Evolutionary conservation across 2,113 vertebrate genomes (phyloP), one percentile per base, ranked within the genome.

Genomic region (Oostethus manadensis): DNA sequence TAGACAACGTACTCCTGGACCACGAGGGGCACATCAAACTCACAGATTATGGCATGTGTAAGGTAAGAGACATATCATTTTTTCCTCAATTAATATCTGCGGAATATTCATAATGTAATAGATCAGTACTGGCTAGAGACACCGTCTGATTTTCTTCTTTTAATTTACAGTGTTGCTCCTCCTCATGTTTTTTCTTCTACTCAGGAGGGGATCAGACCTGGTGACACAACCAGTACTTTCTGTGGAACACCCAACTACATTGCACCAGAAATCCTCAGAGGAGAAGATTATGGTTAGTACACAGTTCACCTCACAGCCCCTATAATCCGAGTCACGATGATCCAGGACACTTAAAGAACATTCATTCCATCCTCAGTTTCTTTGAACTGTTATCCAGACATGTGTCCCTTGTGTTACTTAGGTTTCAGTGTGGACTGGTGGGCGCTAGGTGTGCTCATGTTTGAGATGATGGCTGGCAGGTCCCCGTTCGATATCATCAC

Each of bases 351-450:
- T 33, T 33, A 6, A 33, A 8, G 1, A 33, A 33, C 29, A 7
- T 33, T 33, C 29, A 7, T 33, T 33, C 29, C 29, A 2, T 16
- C n/a, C 13, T 44, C 8, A 23, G 3, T 10, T 26, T 18, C 14
- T 56, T 3, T 13, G 7, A 43, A 43, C 21, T 29, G 10, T 3
- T 9, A 14, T 20, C 29, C 10, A 40, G 42, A 40, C 29, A 3
- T 18, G 26, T 35, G 14, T 54, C 21, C 16, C 40, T 22, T 21
- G 21, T 2, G 18, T 43, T 22, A 33, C 11, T 50, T 87, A 98
- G 97, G 96, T 53, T 98, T 98, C 90, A 98, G 97, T 0, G 97
- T 99, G 83, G 97, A 99, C 88, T 99, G 97, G 97, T 99, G 97
- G 97, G 97, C 96, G 0, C 90, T 99, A 10, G 97, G 97, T 0